Conservation (phyloP, 2,888 invertebrate genomes). For the Criorhina ranunculi region DNA sequence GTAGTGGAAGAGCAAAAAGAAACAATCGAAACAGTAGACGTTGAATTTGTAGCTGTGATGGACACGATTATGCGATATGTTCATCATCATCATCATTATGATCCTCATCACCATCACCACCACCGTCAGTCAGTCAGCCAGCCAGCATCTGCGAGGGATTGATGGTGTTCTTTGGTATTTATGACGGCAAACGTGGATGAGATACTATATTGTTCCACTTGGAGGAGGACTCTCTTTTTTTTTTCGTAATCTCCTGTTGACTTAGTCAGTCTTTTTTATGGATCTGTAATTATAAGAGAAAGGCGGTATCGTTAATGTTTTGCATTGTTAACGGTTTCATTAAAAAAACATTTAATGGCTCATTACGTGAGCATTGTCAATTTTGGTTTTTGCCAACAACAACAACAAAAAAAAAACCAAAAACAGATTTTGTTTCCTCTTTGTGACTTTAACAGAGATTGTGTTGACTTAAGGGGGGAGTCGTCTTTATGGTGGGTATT, state of each 20-base stretch:
- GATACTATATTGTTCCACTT: conserved; percentile 2
- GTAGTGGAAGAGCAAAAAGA: conserved; percentile 62
- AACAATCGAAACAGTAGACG: conserved; percentile 49
- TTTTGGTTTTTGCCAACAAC: conserved; percentile 38
- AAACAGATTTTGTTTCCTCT: conserved; percentile 21
- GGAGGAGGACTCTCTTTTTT: background rate
- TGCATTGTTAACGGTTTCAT: conserved; percentile 62
- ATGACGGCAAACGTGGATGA: conserved; percentile 27
- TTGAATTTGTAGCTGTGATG: conserved; percentile 66
- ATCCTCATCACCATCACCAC: conserved; percentile 36
- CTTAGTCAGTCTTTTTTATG: conserved; percentile 50
- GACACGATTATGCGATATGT: conserved; percentile 72
- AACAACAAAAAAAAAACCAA: too few relatives aligned
- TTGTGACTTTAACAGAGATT: conserved; percentile 24
- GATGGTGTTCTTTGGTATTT: conserved; percentile 58
- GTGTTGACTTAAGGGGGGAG: conserved; percentile 13
- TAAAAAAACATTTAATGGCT: conserved; percentile 64
- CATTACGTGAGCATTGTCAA: conserved; percentile 59
- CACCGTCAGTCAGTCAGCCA: conserved; percentile 19
- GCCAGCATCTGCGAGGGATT: conserved; percentile 54
- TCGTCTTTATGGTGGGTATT: conserved; percentile 26
- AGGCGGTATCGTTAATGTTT: conserved; percentile 56
- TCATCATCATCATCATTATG: conserved; percentile 64
- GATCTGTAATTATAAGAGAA: conserved; percentile 72
- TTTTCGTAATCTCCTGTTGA: conserved; percentile 46